Evolutionary conservation across 2,888 invertebrate genomes (phyloP).

Genomic region (Drosophila neotestacea): DNA sequence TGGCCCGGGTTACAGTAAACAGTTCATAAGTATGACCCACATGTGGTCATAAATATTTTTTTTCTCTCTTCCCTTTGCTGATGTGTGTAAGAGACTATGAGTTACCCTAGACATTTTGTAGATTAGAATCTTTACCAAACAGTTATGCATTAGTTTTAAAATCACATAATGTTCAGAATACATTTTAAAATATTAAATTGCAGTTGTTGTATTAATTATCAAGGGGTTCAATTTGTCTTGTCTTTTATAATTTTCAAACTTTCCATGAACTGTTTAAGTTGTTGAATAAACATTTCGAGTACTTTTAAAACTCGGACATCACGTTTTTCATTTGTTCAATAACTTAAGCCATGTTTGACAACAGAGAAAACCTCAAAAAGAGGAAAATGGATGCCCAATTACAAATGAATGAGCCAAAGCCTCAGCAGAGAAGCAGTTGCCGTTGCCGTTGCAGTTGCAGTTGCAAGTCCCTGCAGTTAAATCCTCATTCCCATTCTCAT

Average conservation of each 20-base stretch:
- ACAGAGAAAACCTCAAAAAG: slow-evolving; percentile 1
- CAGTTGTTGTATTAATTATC: too few relatives aligned
- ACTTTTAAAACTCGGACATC: slow-evolving; percentile 35
- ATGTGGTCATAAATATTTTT: slow-evolving; percentile 59
- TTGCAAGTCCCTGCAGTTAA: slow-evolving; percentile 57
- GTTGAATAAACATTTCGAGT: slow-evolving; percentile 23
- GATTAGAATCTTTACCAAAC: too few relatives aligned
- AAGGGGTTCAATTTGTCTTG: too few relatives aligned
- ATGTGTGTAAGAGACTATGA: background rate
- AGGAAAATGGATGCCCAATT: slow-evolving; percentile 50
- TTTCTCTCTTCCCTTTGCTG: background rate
- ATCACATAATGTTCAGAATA: too few relatives aligned
- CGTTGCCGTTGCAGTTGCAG: background rate
- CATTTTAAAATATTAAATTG: too few relatives aligned
- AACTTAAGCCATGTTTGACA: slow-evolving; percentile 36
- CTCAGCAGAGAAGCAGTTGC: slow-evolving; percentile 30
- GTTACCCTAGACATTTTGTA: too few relatives aligned
- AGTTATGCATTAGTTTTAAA: too few relatives aligned
- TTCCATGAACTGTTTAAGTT: background rate
- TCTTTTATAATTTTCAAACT: background rate
- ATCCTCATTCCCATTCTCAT: slow-evolving; percentile 53
- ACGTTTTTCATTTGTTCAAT: slow-evolving; percentile 42
- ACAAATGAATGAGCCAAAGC: slow-evolving; percentile 63
- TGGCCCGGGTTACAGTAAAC: slow-evolving; percentile 64
- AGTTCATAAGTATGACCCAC: slow-evolving; percentile 69